Evolutionary conservation across 2,888 invertebrate genomes (phyloP), one percentile per base, ranked within the genome.

Genomic region (Ennomos quercinarius): DNA sequence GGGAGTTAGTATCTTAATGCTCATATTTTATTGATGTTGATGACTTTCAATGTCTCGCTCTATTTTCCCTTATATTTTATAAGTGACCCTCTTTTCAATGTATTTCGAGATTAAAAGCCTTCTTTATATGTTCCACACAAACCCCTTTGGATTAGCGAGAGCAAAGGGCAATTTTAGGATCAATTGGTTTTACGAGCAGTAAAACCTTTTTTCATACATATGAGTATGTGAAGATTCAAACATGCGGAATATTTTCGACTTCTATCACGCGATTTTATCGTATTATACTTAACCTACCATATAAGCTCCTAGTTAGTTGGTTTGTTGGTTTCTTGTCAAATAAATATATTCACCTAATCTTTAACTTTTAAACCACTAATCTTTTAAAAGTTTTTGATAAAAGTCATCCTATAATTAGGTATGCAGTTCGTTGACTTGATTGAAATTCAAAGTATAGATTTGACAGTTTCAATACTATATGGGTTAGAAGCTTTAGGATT

Each of bases 181-280:
- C 83, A 84, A 80, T 86, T 81, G 84, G 77, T 78, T 84, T 86
- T 86, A 86, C 80, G 85, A 78, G 72, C 80, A 75, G 83, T 86
- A 83, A 86, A 86, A 84, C 81, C 80, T 80, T 84, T 81, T 76
- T 81, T 75, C 72, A 73, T 76, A 75, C 76, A 72, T 67, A 63
- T 62, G 64, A 74, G 77, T 78, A 78, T 78, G 77, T 74, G 77
- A 70, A 73, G 77, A 77, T 76, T 82, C 73, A 66, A 68, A 73
- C 71, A 72, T 68, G 69, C 63, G 68, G 67, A 67, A 73, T 73
- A 64, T 67, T 51, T 48, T 61, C 58, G 55, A 47, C 36, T 59
- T 50, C 45, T 57, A 63, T 57, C 46, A 45, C 47, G 17, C 17
- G 51, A 46, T 54, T 54, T 60, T 57, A 60, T 62, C 47, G 38